These are phyloP conservation scores for Gymnocephalus cernua DNA, from an alignment of 2,113 vertebrate genomes.

Conservation along the genomic window DNA sequence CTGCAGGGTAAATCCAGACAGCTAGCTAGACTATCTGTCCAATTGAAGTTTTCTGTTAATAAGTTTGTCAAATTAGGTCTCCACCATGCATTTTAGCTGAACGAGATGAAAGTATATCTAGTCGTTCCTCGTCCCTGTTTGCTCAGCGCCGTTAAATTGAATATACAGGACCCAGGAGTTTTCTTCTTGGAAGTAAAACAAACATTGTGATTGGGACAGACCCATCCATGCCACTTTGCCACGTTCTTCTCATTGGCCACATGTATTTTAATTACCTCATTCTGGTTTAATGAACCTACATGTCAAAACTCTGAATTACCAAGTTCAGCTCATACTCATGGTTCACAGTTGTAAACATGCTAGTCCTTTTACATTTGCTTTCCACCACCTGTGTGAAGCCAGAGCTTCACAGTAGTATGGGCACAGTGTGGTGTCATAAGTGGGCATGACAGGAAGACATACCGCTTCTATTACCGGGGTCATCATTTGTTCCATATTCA, in stretches of 20 bases:
- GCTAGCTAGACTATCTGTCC: too few species aligned
- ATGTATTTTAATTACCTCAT: not conserved
- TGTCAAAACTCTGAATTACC: not conserved
- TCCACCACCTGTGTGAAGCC: not conserved
- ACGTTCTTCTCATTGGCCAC: not conserved
- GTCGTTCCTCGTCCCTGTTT: too few species aligned
- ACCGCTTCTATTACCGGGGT: not conserved
- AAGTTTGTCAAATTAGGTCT: too few species aligned
- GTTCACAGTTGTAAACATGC: not conserved
- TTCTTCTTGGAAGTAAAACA: too few species aligned
- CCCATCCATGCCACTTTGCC: not conserved
- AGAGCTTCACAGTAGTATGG: not conserved
- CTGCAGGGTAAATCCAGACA: too few species aligned
- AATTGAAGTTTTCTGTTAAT: too few species aligned
- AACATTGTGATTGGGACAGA: too few species aligned
- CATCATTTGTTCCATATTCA: not conserved
- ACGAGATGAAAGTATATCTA: too few species aligned
- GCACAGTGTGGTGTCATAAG: not conserved
- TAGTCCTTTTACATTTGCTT: not conserved
- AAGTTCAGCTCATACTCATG: not conserved
- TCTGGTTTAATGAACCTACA: not conserved
- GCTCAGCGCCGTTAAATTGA: too few species aligned
- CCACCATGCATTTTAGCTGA: too few species aligned
- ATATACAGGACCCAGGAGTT: too few species aligned
- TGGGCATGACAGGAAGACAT: not conserved